Evolutionary conservation across 2,888 invertebrate genomes (phyloP).

Genomic region (Nemapogon koenigi): DNA sequence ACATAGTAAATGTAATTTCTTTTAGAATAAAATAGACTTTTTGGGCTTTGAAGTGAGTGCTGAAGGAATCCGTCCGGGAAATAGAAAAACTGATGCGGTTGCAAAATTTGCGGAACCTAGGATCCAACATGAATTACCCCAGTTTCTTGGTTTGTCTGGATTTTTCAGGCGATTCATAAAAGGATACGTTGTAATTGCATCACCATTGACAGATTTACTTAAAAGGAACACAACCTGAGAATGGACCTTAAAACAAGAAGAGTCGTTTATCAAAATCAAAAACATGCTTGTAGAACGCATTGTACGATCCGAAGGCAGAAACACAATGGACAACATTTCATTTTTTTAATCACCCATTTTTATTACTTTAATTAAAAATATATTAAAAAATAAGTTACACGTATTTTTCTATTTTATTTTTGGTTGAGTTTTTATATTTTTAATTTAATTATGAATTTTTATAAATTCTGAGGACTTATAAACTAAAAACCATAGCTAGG

Average conservation of each 20-base stretch:
- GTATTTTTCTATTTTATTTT: too few relatives aligned
- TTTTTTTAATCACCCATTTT: too few relatives aligned
- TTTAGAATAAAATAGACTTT: neutral
- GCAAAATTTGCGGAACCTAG: neutral
- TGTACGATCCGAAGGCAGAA: neutral
- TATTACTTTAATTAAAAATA: too few relatives aligned
- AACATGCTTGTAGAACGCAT: constrained; percentile 1
- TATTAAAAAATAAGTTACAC: too few relatives aligned
- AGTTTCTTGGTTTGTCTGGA: constrained; percentile 5
- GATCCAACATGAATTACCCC: neutral
- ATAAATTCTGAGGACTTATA: too few relatives aligned
- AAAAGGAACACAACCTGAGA: constrained; percentile 1
- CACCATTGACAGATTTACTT: constrained; percentile 1
- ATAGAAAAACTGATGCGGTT: constrained; percentile 5
- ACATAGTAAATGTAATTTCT: too few relatives aligned
- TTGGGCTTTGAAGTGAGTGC: constrained; percentile 3
- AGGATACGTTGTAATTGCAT: constrained; percentile 1
- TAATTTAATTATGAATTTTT: too few relatives aligned
- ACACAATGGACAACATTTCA: too few relatives aligned
- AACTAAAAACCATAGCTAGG: too few relatives aligned
- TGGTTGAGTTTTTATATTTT: too few relatives aligned
- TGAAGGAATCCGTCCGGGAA: constrained; percentile 5
- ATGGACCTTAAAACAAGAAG: neutral
- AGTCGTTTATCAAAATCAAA: constrained; percentile 1
- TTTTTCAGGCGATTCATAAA: constrained; percentile 3